Conservation (phyloP, 2,113 vertebrate species). For the Mesoclemmys tuberculata region DNA sequence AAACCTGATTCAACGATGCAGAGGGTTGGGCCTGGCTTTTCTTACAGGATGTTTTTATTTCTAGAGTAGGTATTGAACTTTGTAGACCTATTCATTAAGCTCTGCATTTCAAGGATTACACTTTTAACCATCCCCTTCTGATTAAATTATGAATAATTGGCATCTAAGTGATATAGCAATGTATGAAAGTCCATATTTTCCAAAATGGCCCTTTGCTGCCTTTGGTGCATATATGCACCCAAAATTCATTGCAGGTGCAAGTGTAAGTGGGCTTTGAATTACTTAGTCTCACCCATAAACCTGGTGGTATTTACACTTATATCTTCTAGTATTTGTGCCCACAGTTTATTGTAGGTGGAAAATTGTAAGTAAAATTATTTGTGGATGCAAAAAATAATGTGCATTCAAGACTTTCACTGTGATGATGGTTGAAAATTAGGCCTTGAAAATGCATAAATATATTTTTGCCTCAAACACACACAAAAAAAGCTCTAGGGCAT, state of each 20-base stretch:
- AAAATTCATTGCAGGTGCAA: neutral
- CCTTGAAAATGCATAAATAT: neutral
- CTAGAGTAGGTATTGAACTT: neutral
- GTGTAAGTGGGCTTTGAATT: neutral
- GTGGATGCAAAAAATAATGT: neutral
- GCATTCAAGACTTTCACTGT: neutral
- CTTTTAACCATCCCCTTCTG: fast-evolving
- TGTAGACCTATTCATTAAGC: neutral
- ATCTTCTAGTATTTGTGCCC: neutral
- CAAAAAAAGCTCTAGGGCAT: neutral
- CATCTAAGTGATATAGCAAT: neutral
- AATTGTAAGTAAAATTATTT: neutral
- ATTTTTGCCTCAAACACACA: neutral
- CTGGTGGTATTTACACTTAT: neutral
- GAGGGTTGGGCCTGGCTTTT: neutral
- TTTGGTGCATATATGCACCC: neutral
- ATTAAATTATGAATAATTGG: neutral
- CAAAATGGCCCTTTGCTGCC: neutral
- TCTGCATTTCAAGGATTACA: neutral
- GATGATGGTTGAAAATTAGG: neutral
- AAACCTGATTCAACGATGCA: neutral
- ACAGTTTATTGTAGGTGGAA: neutral
- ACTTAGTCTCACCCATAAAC: neutral
- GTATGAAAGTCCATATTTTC: neutral
- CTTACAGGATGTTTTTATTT: neutral